A percentile compares a stretch with the other conserved stretches of the same genome.
These are phyloP conservation scores for Drosophila elegans DNA, from an alignment of 1,140 invertebrate genomes.

Conservation along the genomic window DNA sequence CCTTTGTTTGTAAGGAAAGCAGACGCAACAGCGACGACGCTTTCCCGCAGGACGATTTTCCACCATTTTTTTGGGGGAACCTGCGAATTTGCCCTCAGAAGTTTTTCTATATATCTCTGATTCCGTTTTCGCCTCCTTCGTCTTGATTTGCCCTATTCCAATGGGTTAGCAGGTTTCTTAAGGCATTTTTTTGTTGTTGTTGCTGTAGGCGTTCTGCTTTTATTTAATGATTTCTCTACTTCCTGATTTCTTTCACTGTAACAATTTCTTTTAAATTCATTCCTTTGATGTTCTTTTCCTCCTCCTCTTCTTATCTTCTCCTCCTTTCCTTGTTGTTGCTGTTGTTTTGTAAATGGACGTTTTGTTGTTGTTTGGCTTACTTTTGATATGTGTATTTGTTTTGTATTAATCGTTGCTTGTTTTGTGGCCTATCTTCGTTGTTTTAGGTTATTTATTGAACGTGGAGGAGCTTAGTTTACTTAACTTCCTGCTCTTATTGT, in stretches of 20 bases:
- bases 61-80: conserved; percentile 50
- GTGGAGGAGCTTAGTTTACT: not conserved
- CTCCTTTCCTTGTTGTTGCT: conserved; percentile 24
- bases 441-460: conserved; percentile 8
- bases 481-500: conserved; percentile 33
- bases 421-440: not conserved
- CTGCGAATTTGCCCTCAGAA: not conserved
- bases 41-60: conserved; percentile 45
- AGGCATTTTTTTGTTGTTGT: conserved; percentile 13
- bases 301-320: conserved; percentile 3
- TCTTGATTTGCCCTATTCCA: not conserved
- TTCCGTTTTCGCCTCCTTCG: not conserved
- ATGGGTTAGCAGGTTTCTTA: conserved; percentile 15
- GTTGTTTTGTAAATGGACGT: conserved; percentile 74
- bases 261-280: conserved; percentile 5
- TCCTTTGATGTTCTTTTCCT: conserved; percentile 4
- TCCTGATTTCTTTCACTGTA: conserved; percentile 21
- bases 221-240: not conserved
- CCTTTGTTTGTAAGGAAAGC: conserved; percentile 75
- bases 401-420: conserved; percentile 3
- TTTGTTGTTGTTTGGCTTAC: conserved; percentile 47
- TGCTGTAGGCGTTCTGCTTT: not conserved
- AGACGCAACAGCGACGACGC: conserved; percentile 69
- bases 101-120: conserved; percentile 2
- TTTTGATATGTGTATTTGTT: conserved; percentile 52